Evolutionary conservation across 2,113 vertebrate genomes (phyloP).

Genomic region (Lanius ludovicianus): DNA sequence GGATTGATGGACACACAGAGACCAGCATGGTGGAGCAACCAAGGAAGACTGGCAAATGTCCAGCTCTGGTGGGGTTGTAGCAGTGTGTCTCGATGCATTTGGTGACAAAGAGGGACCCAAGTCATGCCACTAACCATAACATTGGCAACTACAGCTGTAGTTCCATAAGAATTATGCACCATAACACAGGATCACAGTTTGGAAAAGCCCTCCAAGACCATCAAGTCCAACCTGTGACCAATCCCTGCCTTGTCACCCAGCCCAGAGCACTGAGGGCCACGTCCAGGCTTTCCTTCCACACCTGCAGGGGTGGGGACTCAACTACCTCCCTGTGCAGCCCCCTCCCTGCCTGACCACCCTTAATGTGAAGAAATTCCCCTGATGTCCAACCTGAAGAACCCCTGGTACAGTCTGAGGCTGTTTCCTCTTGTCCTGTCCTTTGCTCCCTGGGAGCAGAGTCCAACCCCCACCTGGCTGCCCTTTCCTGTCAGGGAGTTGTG

Average conservation of each 20-base stretch:
- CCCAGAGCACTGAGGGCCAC: background rate
- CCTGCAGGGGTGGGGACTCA: background rate
- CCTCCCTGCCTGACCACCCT: accelerated
- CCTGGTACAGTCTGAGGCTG: accelerated
- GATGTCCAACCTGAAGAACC: background rate
- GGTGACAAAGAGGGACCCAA: background rate
- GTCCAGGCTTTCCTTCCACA: accelerated
- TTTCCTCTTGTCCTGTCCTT: accelerated
- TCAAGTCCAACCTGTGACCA: accelerated
- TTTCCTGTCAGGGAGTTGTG: background rate
- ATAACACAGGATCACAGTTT: background rate
- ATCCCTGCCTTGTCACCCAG: background rate
- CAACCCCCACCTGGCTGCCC: accelerated
- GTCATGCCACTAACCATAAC: too few species aligned
- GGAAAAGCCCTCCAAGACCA: background rate
- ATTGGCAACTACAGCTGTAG: background rate
- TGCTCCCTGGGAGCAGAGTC: background rate
- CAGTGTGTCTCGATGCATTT: background rate
- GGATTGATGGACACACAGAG: background rate
- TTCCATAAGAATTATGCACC: background rate
- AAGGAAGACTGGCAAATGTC: background rate
- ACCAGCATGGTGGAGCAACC: background rate
- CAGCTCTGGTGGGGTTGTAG: accelerated
- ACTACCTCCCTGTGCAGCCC: background rate
- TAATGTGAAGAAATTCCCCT: background rate